Percentiles rank a stretch among this genome's conserved stretches.
phyloP scores from a whole-genome alignment of 2,888 invertebrate species.

The Oligia latruncula region DNA sequence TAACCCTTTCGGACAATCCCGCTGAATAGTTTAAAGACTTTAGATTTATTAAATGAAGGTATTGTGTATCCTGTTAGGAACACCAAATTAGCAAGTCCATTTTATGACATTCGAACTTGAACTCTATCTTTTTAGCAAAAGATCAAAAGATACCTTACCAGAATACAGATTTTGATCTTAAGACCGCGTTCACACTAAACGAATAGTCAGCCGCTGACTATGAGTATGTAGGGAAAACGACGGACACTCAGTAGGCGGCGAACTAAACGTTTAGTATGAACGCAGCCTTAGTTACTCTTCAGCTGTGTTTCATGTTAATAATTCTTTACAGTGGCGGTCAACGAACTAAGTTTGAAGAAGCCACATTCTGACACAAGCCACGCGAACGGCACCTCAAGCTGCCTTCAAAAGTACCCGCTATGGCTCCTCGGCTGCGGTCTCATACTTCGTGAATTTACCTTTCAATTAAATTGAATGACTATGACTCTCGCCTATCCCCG shows the following conservation, averaged over 20 bases:
- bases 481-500: constrained; percentile 59
- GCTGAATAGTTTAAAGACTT: neutral
- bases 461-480: constrained; percentile 67
- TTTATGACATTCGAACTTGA: neutral
- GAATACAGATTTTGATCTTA: neutral
- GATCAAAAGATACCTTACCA: no score
- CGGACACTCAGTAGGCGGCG: neutral
- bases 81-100: neutral
- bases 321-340: constrained; percentile 83
- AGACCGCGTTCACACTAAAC: neutral
- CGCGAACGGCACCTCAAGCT: constrained; percentile 76
- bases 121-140: neutral
- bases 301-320: constrained; percentile 20
- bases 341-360: constrained; percentile 85
- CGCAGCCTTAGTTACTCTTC: neutral
- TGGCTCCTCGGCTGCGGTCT: constrained; percentile 77
- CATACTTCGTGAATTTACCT: constrained; percentile 73
- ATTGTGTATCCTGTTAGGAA: neutral
- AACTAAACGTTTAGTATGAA: neutral
- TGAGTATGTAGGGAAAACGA: neutral
- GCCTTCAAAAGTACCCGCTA: constrained; percentile 69
- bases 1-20: no score
- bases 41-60: neutral
- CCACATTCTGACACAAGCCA: constrained; percentile 82
- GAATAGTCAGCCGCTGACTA: neutral